A percentile compares a stretch with the other conserved stretches of the same genome.
These are phyloP conservation scores for Sylvilagus floridanus DNA, from an alignment of 2,797 vertebrate genomes.

Conservation along the genomic window DNA sequence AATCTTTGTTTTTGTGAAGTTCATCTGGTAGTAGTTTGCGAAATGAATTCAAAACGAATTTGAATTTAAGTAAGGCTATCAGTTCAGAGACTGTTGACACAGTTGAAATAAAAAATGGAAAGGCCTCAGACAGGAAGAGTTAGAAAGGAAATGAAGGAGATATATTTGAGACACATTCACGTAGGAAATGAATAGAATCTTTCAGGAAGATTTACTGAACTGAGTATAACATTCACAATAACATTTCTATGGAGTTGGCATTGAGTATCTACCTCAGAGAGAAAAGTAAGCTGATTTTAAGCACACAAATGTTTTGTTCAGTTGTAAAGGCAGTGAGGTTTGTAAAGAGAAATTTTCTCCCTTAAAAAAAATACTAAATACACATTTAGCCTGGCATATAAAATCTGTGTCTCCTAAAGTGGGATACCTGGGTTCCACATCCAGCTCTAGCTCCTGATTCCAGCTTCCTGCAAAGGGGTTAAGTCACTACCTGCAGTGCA, in stretches of 20 bases:
- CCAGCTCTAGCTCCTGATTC: too few species aligned
- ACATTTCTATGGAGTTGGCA: conserved; percentile 39
- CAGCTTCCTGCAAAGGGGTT: too few species aligned
- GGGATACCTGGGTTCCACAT: too few species aligned
- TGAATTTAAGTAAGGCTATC: neutral
- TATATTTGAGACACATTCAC: neutral
- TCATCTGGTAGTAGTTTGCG: conserved; percentile 63
- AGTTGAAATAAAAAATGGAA: neutral
- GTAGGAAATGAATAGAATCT: conserved; percentile 11
- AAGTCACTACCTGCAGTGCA: too few species aligned
- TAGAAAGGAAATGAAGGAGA: neutral
- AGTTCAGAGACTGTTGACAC: neutral
- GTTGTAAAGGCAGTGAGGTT: conserved; percentile 45
- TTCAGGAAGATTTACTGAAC: conserved; percentile 38
- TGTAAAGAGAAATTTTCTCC: conserved; percentile 33
- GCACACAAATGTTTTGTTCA: conserved; percentile 39
- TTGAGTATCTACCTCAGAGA: conserved; percentile 32
- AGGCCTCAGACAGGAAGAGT: neutral
- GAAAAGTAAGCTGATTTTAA: conserved; percentile 41
- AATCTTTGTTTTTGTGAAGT: conserved; percentile 68
- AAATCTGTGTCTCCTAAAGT: too few species aligned
- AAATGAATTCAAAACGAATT: neutral
- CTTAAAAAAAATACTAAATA: neutral
- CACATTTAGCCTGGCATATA: neutral
- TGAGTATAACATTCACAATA: neutral